phyloP scores from a whole-genome alignment of 2,888 invertebrate genomes.

The Mesochorus sp. region DNA sequence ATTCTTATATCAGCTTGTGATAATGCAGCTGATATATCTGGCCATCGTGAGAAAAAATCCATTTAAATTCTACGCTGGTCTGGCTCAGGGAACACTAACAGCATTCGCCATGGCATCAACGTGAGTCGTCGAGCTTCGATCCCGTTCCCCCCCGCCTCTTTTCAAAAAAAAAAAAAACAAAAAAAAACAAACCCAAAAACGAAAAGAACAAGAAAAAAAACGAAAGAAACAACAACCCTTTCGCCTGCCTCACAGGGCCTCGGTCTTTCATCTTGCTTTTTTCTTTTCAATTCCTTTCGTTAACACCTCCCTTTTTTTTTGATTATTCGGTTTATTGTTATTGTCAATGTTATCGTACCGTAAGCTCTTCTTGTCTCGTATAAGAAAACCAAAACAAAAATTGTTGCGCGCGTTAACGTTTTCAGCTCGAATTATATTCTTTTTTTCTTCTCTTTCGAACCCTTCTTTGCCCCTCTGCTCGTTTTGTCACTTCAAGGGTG shows the following conservation, averaged over 20 bases:
- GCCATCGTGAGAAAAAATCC: slow-evolving; percentile 91
- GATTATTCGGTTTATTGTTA: slow-evolving; percentile 6
- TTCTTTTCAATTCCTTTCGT: slow-evolving; percentile 21
- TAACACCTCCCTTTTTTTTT: slow-evolving; percentile 8
- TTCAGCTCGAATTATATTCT: neutral
- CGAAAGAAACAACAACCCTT: slow-evolving; percentile 65
- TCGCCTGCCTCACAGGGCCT: slow-evolving; percentile 80
- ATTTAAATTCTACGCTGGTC: slow-evolving; percentile 92
- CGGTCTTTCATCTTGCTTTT: slow-evolving; percentile 63
- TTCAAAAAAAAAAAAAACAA: slow-evolving; percentile 51
- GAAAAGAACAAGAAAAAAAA: too few relatives aligned
- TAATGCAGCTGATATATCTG: slow-evolving; percentile 93
- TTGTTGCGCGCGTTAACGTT: neutral
- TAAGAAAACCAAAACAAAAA: too few relatives aligned
- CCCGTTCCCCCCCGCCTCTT: slow-evolving; percentile 70
- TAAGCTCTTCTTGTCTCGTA: too few relatives aligned
- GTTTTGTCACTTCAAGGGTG: slow-evolving; percentile 41
- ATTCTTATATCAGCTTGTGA: slow-evolving; percentile 91
- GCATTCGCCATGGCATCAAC: slow-evolving; percentile 96
- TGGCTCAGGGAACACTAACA: slow-evolving; percentile 92
- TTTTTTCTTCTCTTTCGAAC: neutral
- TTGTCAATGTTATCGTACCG: neutral
- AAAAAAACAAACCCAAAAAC: neutral
- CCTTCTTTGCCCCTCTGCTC: neutral
- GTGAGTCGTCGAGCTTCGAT: slow-evolving; percentile 85